Evolutionary conservation across 1,140 invertebrate species (phyloP).

Genomic region (Atta colombica): DNA sequence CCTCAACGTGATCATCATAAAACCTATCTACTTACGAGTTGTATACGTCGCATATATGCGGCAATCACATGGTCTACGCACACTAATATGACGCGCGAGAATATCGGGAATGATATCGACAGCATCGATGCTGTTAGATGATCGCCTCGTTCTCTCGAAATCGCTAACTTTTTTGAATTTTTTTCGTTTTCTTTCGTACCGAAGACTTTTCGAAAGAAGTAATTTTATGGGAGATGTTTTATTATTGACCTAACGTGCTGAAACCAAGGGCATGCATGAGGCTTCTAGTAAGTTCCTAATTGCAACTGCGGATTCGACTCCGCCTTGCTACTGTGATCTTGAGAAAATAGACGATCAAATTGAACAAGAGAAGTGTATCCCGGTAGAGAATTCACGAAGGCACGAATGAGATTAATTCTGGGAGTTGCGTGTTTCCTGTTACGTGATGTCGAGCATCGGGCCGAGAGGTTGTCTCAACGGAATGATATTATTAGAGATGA

Average conservation of each 20-base stretch:
- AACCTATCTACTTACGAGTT: slow-evolving; percentile 75
- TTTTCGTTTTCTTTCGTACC: not conserved
- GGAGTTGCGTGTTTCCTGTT: slow-evolving; percentile 37
- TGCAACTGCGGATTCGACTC: not conserved
- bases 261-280: not conserved
- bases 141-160: not conserved
- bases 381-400: slow-evolving; percentile 10
- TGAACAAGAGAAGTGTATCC: not conserved
- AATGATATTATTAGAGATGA: slow-evolving; percentile 57
- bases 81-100: not conserved
- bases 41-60: slow-evolving; percentile 36
- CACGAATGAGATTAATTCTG: slow-evolving; percentile 48
- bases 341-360: slow-evolving; percentile 7
- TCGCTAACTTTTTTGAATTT: not conserved
- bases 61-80: not conserved
- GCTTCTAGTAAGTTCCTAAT: slow-evolving; percentile 8
- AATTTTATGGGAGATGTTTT: slow-evolving; percentile 11
- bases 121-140: slow-evolving; percentile 21
- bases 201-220: not conserved
- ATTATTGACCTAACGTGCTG: not conserved
- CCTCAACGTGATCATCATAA: slow-evolving; percentile 72
- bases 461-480: slow-evolving; percentile 20
- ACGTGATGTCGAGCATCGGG: slow-evolving; percentile 23
- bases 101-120: slow-evolving; percentile 25
- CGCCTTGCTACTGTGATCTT: not conserved